Evolutionary conservation across 2,888 invertebrate genomes (phyloP).

Genomic region (Phanerotoma sp.): DNA sequence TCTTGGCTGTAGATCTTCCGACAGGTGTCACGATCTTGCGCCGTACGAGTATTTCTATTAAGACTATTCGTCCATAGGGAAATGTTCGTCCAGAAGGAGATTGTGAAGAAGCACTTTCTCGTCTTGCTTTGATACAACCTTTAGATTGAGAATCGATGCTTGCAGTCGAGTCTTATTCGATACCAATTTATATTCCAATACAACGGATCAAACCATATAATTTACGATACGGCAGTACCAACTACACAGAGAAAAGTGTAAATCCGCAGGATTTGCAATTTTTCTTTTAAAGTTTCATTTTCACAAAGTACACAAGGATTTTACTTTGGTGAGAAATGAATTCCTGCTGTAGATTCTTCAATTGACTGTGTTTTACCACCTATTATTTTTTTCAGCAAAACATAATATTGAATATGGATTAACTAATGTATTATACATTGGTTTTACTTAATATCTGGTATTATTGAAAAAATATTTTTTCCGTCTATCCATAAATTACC

Average conservation of each 20-base stretch:
- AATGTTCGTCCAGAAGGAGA: constrained; percentile 16
- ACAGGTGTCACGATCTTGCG: constrained; percentile 23
- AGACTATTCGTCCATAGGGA: constrained; percentile 31
- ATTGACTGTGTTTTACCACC: too few relatives aligned
- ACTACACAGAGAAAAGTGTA: neutral
- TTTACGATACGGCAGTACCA: neutral
- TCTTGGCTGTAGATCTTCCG: constrained; percentile 20
- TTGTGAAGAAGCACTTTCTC: constrained; percentile 3
- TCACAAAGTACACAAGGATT: too few relatives aligned
- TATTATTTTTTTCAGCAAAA: too few relatives aligned
- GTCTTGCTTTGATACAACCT: neutral
- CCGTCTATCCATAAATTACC: too few relatives aligned
- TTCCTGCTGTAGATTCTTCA: too few relatives aligned
- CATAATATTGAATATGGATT: too few relatives aligned
- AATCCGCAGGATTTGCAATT: neutral
- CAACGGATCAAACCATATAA: constrained; percentile 1
- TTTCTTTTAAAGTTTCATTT: neutral
- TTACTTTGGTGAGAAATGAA: too few relatives aligned
- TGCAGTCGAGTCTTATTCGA: constrained; percentile 8
- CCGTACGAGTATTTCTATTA: constrained; percentile 32
- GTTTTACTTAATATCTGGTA: too few relatives aligned
- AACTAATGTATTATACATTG: too few relatives aligned
- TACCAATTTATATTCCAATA: constrained; percentile 14
- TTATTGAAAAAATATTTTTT: too few relatives aligned
- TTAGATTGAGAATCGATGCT: constrained; percentile 6